Evolutionary conservation across 2,888 invertebrate genomes (phyloP).

Genomic region (Caenorhabditis sp.): DNA sequence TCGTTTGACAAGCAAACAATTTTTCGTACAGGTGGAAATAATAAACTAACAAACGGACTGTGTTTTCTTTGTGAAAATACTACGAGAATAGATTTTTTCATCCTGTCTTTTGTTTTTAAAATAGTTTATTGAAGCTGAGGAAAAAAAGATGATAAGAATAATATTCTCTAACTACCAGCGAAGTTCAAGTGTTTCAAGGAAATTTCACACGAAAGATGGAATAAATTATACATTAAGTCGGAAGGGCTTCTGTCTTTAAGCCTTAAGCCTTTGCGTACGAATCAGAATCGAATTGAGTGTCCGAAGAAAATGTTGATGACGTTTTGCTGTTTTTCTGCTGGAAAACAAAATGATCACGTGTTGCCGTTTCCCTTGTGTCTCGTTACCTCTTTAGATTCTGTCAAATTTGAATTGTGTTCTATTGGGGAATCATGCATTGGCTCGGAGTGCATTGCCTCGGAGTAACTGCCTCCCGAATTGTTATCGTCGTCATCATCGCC

Average conservation of each 20-base stretch:
- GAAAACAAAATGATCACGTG: background rate
- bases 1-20: no score
- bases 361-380: no score
- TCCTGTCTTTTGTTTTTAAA: no score
- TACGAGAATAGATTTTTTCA: no score
- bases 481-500: constrained; percentile 35
- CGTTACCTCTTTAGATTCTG: constrained; percentile 28
- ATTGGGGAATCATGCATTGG: constrained; percentile 55
- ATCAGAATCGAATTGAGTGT: constrained; percentile 46
- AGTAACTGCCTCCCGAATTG: constrained; percentile 43
- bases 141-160: no score
- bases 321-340: constrained; percentile 27
- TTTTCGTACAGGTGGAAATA: no score
- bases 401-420: constrained; percentile 20
- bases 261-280: constrained; percentile 41
- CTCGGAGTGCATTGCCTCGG: constrained; percentile 42
- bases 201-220: constrained; percentile 8
- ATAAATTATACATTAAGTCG: constrained; percentile 46
- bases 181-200: background rate
- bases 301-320: constrained; percentile 7
- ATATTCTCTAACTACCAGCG: constrained; percentile 48
- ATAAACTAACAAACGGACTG: no score
- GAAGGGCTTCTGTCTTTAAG: constrained; percentile 6
- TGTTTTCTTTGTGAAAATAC: no score
- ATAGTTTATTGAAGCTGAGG: constrained; percentile 37